Base-by-base conservation (phyloP, 1,140 invertebrate genomes). In the Rhizoglyphus robini region DNA sequence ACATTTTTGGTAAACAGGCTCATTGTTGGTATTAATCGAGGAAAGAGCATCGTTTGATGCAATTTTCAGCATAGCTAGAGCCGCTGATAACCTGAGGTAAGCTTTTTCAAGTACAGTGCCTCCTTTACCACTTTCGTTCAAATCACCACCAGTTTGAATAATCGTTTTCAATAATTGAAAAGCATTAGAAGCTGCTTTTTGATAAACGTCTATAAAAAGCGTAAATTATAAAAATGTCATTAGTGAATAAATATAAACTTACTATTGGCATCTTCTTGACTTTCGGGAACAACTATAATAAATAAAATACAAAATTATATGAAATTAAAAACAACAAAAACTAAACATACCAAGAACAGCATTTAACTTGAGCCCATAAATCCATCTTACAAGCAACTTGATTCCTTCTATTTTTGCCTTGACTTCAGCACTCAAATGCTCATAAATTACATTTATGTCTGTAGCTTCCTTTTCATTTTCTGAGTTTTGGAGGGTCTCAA, bases 341-440 rank as follows among this genome's bases (percentile, higher is more conserved):
- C 29, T 18, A 65, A 4, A 30, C 30, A 18, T n/a, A 65, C 41
- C 63, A n/a, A 36, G 31, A 29, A 69, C 31, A 5, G 63, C 47
- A 65, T 68, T 69, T 2, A 70, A 49, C 76, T 93, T 94, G 4
- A 96, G 76, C 0, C 93, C 94, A 34, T 96, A 76, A 15, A 97
- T 77, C 93, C 94, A 98, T 31, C 94, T 82, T 1, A 91, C 91
- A 84, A 97, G 93, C 66, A 92, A 86, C 75, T 98, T 98, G 68
- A 97, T 81, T 0, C 88, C 92, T 77, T 96, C 91, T 65, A 95
- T 81, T 79, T 95, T 94, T 75, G 90, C 92, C 63, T 87, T 82
- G 0, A 91, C 95, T 75, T 94, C 90, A 71, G 90, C 86, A 1
- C 90, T 88, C 15, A 96, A 77, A 65, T 88, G 82, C 34, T 92